Evolutionary conservation across 1,140 invertebrate species (phyloP), one percentile per base, ranked within the genome.

Genomic region (Drosophila tropicalis): DNA sequence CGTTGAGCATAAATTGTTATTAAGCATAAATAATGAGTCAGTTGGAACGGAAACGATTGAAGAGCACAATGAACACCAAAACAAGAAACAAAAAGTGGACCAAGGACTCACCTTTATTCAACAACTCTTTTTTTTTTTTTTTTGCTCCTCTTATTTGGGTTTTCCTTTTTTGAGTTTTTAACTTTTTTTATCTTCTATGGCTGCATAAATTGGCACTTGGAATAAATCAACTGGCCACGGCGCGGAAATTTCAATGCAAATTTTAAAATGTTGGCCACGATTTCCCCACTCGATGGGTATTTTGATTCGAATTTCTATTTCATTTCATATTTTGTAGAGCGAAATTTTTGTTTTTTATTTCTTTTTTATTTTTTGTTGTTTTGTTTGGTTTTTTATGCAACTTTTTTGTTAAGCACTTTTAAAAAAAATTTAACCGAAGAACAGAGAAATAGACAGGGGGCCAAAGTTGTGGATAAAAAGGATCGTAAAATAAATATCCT

Each of bases 401-500:
- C 67, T 65, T 81, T 81, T 44, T 41, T 9, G 36, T 73, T 84
- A 66, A 69, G 72, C 80, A 83, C 80, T 70, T 79, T 79, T 29
- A 70, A 60, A 39, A 56, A 57, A 54, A 70, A 73, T 29, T 5
- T 29, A 83, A 83, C 82, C 76, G 76, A 41, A 79, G 68, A 70
- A 69, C 67, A 72, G 76, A 79, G 76, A 73, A 83, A 83, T 87
- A 76, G 85, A 79, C 72, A 76, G 58, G 87, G 87, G 72, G 47
- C 83, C 66, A 87, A 66, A 44, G 56, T 72, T 51, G 44, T 39
- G 34, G 9, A 12, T 12, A 10, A 10, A 51, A 61, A 67, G 34
- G 79, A 86, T 86, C 83, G 76, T 87, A 79, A 86, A 86, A 83
- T 56, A 62, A 79, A 87, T 76, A 67, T 69, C 25, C n/a, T 36